Base-by-base conservation (phyloP, 2,113 vertebrate genomes). In the Mustela nigripes region DNA sequence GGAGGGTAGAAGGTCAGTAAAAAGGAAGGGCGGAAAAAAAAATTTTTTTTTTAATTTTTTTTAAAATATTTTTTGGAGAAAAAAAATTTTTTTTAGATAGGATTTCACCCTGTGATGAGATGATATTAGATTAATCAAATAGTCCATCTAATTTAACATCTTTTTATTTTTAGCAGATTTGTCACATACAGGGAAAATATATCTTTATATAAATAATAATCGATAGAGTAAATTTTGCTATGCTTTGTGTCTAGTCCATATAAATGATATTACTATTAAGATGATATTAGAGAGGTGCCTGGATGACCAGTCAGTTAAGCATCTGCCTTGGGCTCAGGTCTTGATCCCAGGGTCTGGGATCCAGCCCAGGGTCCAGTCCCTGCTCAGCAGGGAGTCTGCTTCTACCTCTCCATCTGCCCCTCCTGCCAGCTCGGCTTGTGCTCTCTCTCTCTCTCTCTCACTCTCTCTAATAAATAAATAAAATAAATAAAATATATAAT, bases 131-230 rank as follows among this genome's bases (percentile, higher is more conserved):
- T 11, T 63, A 11, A 85, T 56, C 89, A 60, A 19, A 42, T 28
- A 79, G 24, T 28, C 24, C 31, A 28, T 50, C 28, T 79, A 69
- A 83, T 28, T 93, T 53, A 60, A 78, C 14, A 69, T 53, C 3
- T 74, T 86, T 95, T 76, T 50, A 71, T 18, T 78, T 95, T 89
- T 95, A 95, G 11, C 42, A 84, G 45, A 53, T 62, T 50, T 48
- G 42, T 80, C 22, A 78, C 31, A 12, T 95, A 15, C 45, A 50
- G 21, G 24, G n/a, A 76, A 74, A 89, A 80, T 89, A 83, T 65
- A 65, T 4, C 18, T 56, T 12, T 42, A 21, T 21, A 36, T 42
- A 71, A 91, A 67, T 0, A 63, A 91, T 73, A 53, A 65, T 73
- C 10, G 33, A 1, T 60, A 7, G 76, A 93, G 48, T 21, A 83